Percentiles rank a stretch among this genome's conserved stretches.
Conservation (phyloP, 2,113 vertebrate genomes). For the Phodopus roborovskii region DNA sequence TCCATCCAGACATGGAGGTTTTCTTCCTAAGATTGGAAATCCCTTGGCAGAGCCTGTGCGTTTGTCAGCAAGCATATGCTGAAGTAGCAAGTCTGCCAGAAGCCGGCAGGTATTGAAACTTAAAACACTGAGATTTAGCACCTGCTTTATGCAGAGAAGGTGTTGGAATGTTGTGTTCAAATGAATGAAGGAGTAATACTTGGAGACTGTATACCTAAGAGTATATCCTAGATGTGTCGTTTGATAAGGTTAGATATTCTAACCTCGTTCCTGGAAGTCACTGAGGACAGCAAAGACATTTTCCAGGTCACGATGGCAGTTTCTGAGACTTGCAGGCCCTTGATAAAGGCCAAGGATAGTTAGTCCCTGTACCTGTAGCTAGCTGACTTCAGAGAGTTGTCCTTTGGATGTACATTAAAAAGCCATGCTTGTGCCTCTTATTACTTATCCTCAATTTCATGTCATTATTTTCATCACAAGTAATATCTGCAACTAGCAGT, state of each 20-base stretch:
- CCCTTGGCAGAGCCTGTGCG: neutral
- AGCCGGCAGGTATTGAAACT: neutral
- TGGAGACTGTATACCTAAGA: neutral
- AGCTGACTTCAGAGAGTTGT: neutral
- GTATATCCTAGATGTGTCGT: neutral
- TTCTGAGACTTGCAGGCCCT: neutral
- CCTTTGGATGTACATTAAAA: neutral
- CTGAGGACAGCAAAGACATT: neutral
- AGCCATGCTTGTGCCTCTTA: neutral
- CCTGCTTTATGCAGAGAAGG: neutral
- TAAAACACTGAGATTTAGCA: neutral
- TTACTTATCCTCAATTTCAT: constrained; percentile 14
- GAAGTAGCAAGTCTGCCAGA: neutral
- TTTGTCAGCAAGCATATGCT: constrained; percentile 2
- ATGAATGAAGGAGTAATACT: neutral
- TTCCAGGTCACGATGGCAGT: neutral
- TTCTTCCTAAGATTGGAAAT: constrained; percentile 46
- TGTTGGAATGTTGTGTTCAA: neutral
- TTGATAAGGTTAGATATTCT: neutral
- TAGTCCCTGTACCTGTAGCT: neutral
- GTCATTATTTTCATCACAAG: neutral
- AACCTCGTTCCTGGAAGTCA: neutral
- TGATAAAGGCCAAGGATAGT: neutral
- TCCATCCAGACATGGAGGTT: neutral
- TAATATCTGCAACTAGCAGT: neutral